A percentile compares a stretch with the other conserved stretches of the same genome.
Conservation (phyloP, 2,888 invertebrate genomes). For the Zaprionus bogoriensis region DNA sequence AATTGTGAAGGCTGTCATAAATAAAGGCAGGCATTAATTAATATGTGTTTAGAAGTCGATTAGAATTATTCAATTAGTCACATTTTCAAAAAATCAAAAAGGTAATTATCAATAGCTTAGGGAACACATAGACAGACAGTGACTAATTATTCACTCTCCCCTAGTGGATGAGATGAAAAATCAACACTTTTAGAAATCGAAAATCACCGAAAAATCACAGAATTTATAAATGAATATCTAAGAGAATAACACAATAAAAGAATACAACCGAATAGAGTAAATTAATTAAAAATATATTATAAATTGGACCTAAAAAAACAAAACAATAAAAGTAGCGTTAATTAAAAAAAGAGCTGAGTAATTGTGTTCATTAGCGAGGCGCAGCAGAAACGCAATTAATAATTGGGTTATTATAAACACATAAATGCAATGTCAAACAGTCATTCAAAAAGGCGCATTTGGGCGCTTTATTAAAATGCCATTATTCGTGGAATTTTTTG, state of each 20-base stretch:
- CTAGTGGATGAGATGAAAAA: background rate
- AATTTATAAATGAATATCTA: too few species aligned
- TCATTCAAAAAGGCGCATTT: slow-evolving; percentile 18
- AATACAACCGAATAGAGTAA: too few species aligned
- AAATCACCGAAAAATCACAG: too few species aligned
- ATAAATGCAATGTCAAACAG: slow-evolving; percentile 17
- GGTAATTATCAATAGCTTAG: background rate
- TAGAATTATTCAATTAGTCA: background rate
- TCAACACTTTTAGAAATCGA: too few species aligned
- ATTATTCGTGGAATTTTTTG: slow-evolving; percentile 37
- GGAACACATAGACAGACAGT: background rate
- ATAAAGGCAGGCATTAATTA: background rate
- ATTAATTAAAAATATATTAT: too few species aligned
- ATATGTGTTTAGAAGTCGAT: background rate
- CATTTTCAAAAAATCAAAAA: background rate
- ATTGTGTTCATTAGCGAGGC: background rate
- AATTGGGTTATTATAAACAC: slow-evolving; percentile 26
- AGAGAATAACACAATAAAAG: too few species aligned
- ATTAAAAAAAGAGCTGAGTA: slow-evolving; percentile 3
- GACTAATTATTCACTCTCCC: background rate
- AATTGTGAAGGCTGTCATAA: background rate
- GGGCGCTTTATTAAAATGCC: slow-evolving; percentile 48
- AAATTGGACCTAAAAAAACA: too few species aligned
- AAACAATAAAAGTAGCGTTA: background rate
- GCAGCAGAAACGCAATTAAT: slow-evolving; percentile 41